These are phyloP conservation scores for Dynastes maya DNA, from an alignment of 2,888 invertebrate species.

Conservation along the genomic window DNA sequence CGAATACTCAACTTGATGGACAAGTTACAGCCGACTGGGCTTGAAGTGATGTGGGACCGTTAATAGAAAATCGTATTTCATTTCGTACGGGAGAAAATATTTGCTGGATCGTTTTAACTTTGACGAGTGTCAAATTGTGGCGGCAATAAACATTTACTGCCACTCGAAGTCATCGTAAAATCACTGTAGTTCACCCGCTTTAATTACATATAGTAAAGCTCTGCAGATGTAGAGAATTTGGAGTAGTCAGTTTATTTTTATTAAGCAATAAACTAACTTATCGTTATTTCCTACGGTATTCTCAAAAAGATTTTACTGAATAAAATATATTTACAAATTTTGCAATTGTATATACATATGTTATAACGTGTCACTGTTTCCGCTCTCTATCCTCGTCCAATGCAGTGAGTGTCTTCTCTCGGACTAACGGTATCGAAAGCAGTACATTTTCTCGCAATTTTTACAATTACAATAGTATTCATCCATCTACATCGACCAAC, in stretches of 20 bases:
- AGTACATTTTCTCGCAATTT: too few species aligned
- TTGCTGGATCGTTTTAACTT: constrained; percentile 3
- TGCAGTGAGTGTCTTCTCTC: too few species aligned
- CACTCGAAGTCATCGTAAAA: constrained; percentile 3
- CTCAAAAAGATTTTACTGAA: too few species aligned
- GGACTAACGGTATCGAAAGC: too few species aligned
- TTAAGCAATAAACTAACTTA: neutral
- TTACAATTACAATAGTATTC: too few species aligned
- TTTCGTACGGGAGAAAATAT: neutral
- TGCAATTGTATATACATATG: too few species aligned
- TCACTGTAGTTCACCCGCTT: neutral
- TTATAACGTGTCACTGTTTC: too few species aligned
- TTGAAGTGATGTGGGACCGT: neutral
- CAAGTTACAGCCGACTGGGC: neutral
- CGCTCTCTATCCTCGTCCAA: too few species aligned
- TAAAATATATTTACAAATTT: too few species aligned
- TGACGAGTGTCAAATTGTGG: constrained; percentile 21
- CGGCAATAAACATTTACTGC: constrained; percentile 17
- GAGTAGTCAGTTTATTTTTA: constrained; percentile 1
- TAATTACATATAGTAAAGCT: constrained; percentile 21
- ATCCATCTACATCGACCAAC: too few species aligned
- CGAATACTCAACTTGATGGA: neutral
- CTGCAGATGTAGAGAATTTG: neutral
- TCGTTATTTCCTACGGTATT: neutral
- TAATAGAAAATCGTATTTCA: constrained; percentile 3